Evolutionary conservation across 1,140 invertebrate genomes (phyloP), one percentile per base, ranked within the genome.

Genomic region (Drosophila sp.): DNA sequence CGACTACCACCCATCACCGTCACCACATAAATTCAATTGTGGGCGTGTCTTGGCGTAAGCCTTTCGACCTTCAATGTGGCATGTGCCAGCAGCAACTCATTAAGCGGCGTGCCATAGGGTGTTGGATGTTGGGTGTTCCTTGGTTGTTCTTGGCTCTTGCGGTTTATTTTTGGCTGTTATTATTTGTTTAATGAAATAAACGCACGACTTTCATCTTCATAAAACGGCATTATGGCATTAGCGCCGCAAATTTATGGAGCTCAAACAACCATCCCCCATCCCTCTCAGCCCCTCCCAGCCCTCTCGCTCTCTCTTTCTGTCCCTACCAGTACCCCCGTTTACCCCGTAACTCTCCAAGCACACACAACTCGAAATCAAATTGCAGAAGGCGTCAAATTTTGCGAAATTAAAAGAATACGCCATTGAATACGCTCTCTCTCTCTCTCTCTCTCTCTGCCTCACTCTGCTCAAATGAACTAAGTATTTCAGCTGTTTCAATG

Each of bases 161-260:
- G 83, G 83, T 84, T 87, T 87, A 84, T 90, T 84, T 89, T 87
- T 78, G 84, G 71, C 64, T 84, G 84, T 89, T 89, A 89, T 89
- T 89, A 89, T 89, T 89, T 89, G 84, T 89, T 87, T 89, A 89
- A 89, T 89, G 80, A 89, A 89, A 90, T 89, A 89, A 89, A 89
- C 84, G 85, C 84, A 84, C 84, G 84, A 89, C 84, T 89, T 89
- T 89, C 84, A 89, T 89, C 84, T 89, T 89, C 85, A 89, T 89
- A 89, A 89, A 89, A 89, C 78, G 84, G 85, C 69, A 89, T 89
- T 89, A 89, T 89, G 74, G 84, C 84, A 89, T 89, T 89, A 89
- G 78, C 85, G 71, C 74, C 77, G 55, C 77, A 84, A 89, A 89
- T 89, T 89, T 89, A 89, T 89, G 80, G 62, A 66, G 57, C 25